These are phyloP conservation scores for Hypotaenidia philippensis DNA, from an alignment of 2,797 vertebrate species.

Conservation along the genomic window DNA sequence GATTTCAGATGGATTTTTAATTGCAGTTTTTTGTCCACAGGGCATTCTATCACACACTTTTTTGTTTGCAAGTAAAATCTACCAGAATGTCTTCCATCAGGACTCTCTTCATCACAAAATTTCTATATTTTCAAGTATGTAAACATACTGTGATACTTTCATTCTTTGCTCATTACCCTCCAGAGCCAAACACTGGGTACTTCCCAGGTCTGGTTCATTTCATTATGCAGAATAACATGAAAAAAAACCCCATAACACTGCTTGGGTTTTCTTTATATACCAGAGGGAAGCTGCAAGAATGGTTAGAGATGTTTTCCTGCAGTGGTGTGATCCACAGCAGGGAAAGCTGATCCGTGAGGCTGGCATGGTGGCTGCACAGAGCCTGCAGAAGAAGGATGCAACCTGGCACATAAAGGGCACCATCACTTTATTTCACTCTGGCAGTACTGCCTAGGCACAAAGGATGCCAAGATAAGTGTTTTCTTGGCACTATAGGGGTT, in stretches of 20 bases:
- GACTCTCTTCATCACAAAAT: neutral
- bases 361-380: neutral
- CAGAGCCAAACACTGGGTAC: neutral
- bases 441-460: neutral
- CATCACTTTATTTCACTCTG: neutral
- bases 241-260: rapidly evolving
- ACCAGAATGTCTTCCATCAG: neutral
- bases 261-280: neutral
- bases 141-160: neutral
- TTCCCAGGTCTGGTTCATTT: neutral
- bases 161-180: neutral
- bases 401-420: rapidly evolving
- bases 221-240: neutral
- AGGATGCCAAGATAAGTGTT: neutral
- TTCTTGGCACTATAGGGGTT: neutral
- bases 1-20: conserved; percentile 64
- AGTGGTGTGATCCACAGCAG: neutral
- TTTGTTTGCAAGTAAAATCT: neutral
- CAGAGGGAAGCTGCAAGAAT: neutral
- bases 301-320: neutral
- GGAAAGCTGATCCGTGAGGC: neutral
- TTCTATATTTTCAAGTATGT: neutral
- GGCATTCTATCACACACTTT: neutral
- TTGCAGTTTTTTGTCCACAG: conserved; percentile 6
- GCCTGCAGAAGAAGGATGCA: neutral